Base-by-base conservation (phyloP, 2,113 vertebrate species). In the Symphodus melops region DNA sequence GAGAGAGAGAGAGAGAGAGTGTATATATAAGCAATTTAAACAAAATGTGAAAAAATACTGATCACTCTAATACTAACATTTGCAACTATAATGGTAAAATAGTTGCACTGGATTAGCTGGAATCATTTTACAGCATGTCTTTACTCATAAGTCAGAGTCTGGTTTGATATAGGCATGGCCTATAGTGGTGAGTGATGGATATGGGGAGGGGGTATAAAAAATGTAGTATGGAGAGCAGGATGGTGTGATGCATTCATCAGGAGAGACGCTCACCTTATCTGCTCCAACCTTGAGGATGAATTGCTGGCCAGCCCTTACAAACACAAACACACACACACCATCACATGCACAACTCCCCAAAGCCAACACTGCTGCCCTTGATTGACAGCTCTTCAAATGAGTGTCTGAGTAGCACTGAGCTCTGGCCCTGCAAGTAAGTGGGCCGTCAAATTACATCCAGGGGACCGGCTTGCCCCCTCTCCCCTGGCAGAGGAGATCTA, bases 331-430 rank as follows among this genome's bases (percentile, higher is more conserved):
- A 59, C 46, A 78, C 64, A 75, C 58, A 59, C 72, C 46, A 55
- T 72, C 72, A 52, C 83, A 82, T 46, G 84, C 69, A 85, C 85
- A 83, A 87, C 90, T 86, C 81, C 77, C 68, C 67, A 59, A 84
- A 63, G 68, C 77, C 86, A 90, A 76, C 25, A 28, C 65, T 37
- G 60, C 92, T 62, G 71, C 90, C 88, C 87, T 92, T 97, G 96
- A 98, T 96, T 97, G 96, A 97, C 92, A 91, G 92, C 76, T 92
- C 94, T 95, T 96, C 95, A 95, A 97, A 97, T 96, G 95, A 96
- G 94, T 92, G 92, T 91, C 93, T 94, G 95, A 96, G 96, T 95
- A 94, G 94, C 95, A 95, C 92, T 93, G 92, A 91, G 90, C 95
- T 95, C 92, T 93, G 94, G 94, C 92, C 93, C 93, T 95, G 94